phyloP scores from a whole-genome alignment of 2,888 invertebrate species.

The Oxystoma pomonae region DNA sequence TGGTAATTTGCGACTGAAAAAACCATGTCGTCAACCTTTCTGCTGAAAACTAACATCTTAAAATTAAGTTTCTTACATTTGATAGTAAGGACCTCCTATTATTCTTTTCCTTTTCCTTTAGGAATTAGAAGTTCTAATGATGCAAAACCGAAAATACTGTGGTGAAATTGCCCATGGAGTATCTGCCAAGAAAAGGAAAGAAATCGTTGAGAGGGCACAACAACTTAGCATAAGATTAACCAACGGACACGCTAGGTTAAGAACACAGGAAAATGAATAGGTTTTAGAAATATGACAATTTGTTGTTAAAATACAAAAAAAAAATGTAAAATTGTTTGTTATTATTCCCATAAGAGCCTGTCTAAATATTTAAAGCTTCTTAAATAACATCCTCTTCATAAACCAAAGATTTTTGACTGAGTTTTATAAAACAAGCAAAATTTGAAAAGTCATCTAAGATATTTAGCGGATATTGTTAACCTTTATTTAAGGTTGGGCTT shows the following conservation, averaged over 20 bases:
- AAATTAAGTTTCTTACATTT: background rate
- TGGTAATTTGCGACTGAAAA: slow-evolving; percentile 49
- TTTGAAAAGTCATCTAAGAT: no score
- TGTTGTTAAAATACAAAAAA: background rate
- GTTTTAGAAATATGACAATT: slow-evolving; percentile 2
- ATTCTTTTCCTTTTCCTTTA: slow-evolving; percentile 42
- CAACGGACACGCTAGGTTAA: slow-evolving; percentile 92
- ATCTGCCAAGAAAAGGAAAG: slow-evolving; percentile 95
- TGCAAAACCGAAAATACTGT: slow-evolving; percentile 97
- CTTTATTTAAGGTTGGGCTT: no score
- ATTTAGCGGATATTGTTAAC: no score
- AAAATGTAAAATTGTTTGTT: no score
- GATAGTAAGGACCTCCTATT: background rate
- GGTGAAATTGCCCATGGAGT: slow-evolving; percentile 98
- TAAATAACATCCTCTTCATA: no score
- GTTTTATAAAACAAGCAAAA: no score
- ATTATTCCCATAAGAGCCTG: no score
- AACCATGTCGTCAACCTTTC: slow-evolving; percentile 37
- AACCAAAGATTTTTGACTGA: no score
- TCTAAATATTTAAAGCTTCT: no score
- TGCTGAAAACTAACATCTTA: background rate
- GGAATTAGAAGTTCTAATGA: slow-evolving; percentile 96
- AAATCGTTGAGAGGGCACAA: slow-evolving; percentile 94
- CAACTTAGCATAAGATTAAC: slow-evolving; percentile 94
- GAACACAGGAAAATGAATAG: slow-evolving; percentile 99